These are phyloP conservation scores for Grallaria varia DNA, from an alignment of 2,113 vertebrate genomes.

Conservation along the genomic window DNA sequence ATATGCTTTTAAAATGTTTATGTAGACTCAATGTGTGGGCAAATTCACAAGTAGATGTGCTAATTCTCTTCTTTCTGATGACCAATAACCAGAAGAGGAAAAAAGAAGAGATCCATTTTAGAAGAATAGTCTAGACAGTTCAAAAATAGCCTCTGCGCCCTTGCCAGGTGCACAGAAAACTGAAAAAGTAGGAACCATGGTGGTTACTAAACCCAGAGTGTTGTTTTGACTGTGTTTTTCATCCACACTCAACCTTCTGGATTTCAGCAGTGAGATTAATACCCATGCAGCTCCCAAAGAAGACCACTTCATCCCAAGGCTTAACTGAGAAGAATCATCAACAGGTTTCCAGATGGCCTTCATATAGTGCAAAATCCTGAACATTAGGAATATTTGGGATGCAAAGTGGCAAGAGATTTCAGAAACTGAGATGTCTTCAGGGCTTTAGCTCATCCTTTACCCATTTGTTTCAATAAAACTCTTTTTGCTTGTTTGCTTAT, in stretches of 20 bases:
- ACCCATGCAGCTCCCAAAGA: neutral
- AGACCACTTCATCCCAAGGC: neutral
- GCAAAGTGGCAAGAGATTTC: neutral
- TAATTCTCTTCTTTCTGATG: neutral
- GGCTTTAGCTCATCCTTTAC: neutral
- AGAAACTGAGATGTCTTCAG: neutral
- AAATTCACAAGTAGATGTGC: neutral
- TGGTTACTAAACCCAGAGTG: neutral
- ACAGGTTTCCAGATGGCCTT: neutral
- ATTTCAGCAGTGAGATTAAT: neutral
- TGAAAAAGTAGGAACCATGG: neutral
- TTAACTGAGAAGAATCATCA: neutral
- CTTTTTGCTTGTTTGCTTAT: neutral
- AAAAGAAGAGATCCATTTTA: neutral
- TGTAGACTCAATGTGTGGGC: neutral
- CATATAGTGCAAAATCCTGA: neutral
- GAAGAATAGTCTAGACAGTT: constrained; percentile 42
- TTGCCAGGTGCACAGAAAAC: constrained; percentile 20
- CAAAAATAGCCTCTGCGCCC: constrained; percentile 19
- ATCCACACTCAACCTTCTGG: neutral
- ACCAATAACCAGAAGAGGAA: constrained; percentile 29
- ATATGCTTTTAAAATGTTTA: neutral
- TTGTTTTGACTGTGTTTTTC: neutral
- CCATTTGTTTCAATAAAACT: neutral
- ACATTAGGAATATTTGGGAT: neutral